These are phyloP conservation scores for Zele albiditarsus DNA, from an alignment of 2,888 invertebrate genomes.

Conservation along the genomic window DNA sequence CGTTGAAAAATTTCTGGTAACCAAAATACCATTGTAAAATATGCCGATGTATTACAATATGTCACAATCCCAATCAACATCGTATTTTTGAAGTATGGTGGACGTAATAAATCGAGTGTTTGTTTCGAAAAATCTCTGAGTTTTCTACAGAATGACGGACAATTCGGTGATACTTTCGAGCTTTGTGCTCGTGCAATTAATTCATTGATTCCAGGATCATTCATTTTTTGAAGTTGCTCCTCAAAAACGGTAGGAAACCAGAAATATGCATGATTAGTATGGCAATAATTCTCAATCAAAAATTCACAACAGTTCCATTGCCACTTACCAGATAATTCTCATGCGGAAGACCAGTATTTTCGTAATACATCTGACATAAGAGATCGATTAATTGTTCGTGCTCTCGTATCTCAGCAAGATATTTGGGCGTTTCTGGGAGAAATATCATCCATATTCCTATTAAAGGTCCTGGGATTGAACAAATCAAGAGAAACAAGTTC, in stretches of 20 bases:
- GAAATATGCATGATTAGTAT: too few relatives aligned
- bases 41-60: slow-evolving; percentile 24
- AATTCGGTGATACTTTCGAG: slow-evolving; percentile 56
- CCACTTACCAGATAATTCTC: slow-evolving; percentile 63
- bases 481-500: slow-evolving; percentile 86
- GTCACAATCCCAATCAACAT: slow-evolving; percentile 23
- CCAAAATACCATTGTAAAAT: slow-evolving; percentile 37
- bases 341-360: slow-evolving; percentile 77
- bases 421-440: slow-evolving; percentile 88
- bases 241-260: neutral
- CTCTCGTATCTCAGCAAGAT: slow-evolving; percentile 84
- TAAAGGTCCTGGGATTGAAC: slow-evolving; percentile 80
- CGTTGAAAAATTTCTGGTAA: slow-evolving; percentile 36
- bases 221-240: slow-evolving; percentile 26
- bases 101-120: slow-evolving; percentile 26
- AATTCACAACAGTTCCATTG: neutral
- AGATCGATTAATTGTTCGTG: slow-evolving; percentile 81
- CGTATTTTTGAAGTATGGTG: slow-evolving; percentile 36
- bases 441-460: slow-evolving; percentile 80
- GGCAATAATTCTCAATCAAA: neutral
- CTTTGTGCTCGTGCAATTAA: slow-evolving; percentile 15
- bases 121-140: slow-evolving; percentile 18
- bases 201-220: slow-evolving; percentile 24
- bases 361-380: slow-evolving; percentile 79
- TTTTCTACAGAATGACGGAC: slow-evolving; percentile 19